These are phyloP conservation scores for Lasiurus borealis DNA, from an alignment of 2,113 vertebrate species.

Conservation along the genomic window DNA sequence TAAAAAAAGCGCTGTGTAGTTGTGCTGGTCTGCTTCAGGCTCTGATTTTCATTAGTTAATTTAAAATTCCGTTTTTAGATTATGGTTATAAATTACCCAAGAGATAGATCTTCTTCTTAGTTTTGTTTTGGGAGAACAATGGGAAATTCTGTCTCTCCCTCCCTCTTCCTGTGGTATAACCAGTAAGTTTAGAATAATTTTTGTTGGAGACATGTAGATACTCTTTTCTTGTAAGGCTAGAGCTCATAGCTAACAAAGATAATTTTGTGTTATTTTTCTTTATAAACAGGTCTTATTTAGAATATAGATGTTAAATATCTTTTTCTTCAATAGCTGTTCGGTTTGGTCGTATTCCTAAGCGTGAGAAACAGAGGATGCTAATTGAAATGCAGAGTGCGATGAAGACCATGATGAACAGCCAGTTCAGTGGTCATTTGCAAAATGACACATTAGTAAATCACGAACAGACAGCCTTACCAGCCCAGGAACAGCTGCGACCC, in stretches of 20 bases:
- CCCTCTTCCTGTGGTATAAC: not conserved
- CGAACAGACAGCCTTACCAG: constrained; percentile 80
- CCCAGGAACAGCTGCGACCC: constrained; percentile 85
- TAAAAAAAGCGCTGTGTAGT: not conserved
- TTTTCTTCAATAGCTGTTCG: constrained; percentile 91
- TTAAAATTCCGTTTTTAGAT: constrained; percentile 74
- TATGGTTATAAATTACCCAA: constrained; percentile 52
- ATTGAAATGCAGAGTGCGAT: constrained; percentile 99
- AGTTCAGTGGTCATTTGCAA: constrained; percentile 87
- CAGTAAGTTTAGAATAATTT: constrained; percentile 40
- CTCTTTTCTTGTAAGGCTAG: not conserved
- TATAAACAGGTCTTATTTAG: constrained; percentile 38
- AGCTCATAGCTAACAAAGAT: not conserved
- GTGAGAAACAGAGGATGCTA: constrained; percentile 98
- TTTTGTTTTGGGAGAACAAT: constrained; percentile 45
- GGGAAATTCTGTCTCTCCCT: not conserved
- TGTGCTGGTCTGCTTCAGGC: constrained; percentile 16
- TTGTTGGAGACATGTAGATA: not conserved
- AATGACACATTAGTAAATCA: constrained; percentile 85
- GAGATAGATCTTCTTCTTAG: constrained; percentile 32
- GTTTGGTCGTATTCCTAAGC: constrained; percentile 98
- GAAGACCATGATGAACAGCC: constrained; percentile 97
- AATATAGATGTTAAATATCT: constrained; percentile 43
- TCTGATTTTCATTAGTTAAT: constrained; percentile 72
- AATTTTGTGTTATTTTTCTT: constrained; percentile 21